phyloP scores from a whole-genome alignment of 2,888 invertebrate genomes.

The Aquatica leii region DNA sequence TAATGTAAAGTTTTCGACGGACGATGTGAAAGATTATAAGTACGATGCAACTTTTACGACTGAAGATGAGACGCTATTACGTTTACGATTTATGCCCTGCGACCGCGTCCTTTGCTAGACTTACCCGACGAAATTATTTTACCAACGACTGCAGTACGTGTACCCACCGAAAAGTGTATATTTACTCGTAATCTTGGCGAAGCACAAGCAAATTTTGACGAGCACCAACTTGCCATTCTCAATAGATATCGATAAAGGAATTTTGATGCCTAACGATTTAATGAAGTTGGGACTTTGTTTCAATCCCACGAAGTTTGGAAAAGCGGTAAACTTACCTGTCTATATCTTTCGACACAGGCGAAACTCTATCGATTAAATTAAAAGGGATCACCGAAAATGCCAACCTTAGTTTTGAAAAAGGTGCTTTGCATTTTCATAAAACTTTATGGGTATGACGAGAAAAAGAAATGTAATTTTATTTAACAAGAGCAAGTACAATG shows the following conservation, averaged over 20 bases:
- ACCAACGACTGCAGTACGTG: conserved; percentile 64
- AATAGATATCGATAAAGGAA: conserved; percentile 63
- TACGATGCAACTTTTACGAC: conserved; percentile 65
- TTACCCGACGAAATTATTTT: conserved; percentile 67
- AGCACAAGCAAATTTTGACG: conserved; percentile 61
- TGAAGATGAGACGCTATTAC: conserved; percentile 63
- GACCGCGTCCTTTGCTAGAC: conserved; percentile 66
- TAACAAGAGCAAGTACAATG: conserved; percentile 65
- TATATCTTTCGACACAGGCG: conserved; percentile 62
- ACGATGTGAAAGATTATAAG: conserved; percentile 65
- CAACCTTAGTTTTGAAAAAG: conserved; percentile 63
- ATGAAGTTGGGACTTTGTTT: no score
- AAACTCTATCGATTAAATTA: conserved; percentile 62
- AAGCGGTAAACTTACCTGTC: conserved; percentile 56
- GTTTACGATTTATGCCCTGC: conserved; percentile 63
- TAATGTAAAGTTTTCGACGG: conserved; percentile 69
- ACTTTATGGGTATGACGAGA: conserved; percentile 67
- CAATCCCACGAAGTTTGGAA: conserved; percentile 62
- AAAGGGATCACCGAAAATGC: conserved; percentile 62
- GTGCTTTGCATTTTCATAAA: conserved; percentile 64
- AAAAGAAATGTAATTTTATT: conserved; percentile 63
- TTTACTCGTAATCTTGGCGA: conserved; percentile 66
- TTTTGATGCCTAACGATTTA: no score
- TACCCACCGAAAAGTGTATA: conserved; percentile 61
- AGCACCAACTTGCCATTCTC: conserved; percentile 62